Conservation (phyloP, 1,140 invertebrate species). For the Ooceraea biroi region DNA sequence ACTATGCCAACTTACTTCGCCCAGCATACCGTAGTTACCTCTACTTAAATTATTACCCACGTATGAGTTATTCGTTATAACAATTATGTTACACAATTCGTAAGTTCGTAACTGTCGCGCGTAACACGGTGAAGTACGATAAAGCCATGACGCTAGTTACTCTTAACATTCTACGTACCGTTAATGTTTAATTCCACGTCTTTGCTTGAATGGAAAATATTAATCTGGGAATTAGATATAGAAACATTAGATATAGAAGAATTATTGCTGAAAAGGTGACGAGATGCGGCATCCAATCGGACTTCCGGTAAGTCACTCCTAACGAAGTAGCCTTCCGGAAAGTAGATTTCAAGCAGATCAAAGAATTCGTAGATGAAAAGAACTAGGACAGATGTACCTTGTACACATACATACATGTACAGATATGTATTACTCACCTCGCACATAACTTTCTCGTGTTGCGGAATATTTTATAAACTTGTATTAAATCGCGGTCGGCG, state of each 20-base stretch:
- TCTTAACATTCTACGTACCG: background rate
- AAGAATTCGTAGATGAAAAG: conserved; percentile 46
- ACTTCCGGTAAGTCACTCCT: conserved; percentile 6
- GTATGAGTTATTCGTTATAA: conserved; percentile 41
- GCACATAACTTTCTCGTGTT: conserved; percentile 49
- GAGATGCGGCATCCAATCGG: conserved; percentile 18
- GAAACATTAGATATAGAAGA: conserved; percentile 24
- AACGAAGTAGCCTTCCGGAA: conserved; percentile 1
- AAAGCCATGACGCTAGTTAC: background rate
- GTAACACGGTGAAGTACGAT: background rate
- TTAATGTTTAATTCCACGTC: background rate
- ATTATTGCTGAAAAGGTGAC: conserved; percentile 11
- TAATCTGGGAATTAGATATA: background rate
- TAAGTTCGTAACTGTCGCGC: background rate
- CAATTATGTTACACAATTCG: conserved; percentile 37
- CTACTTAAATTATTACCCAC: conserved; percentile 51
- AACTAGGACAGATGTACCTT: background rate
- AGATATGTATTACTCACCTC: conserved; percentile 40
- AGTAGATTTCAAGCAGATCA: conserved; percentile 53
- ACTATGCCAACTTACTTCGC: conserved; percentile 41
- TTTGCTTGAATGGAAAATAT: conserved; percentile 1
- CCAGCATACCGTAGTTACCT: conserved; percentile 52
- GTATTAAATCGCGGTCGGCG: conserved; percentile 41
- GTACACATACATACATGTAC: background rate
- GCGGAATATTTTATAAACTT: conserved; percentile 55